Conservation (phyloP, 2,888 invertebrate genomes). For the Tridacna gigas region DNA sequence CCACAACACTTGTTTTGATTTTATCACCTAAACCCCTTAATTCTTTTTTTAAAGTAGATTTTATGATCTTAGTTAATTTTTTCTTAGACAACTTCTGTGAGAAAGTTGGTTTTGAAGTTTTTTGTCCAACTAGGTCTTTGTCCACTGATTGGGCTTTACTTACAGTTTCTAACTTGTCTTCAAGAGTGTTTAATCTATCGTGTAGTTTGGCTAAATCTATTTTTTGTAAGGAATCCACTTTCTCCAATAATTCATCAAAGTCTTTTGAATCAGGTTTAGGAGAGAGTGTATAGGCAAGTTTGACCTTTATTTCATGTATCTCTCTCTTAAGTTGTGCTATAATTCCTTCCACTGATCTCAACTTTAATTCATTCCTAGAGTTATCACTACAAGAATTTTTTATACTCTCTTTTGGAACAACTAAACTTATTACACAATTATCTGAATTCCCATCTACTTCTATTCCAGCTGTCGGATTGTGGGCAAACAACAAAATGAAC, state of each 20-base stretch:
- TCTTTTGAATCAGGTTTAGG: neutral
- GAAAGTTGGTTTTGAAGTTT: neutral
- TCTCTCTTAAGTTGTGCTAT: slow-evolving; percentile 37
- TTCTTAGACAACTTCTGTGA: neutral
- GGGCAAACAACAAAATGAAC: neutral
- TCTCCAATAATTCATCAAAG: neutral
- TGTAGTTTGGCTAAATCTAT: neutral
- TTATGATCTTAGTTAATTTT: slow-evolving; percentile 14
- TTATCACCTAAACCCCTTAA: slow-evolving; percentile 3
- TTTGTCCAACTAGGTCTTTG: neutral
- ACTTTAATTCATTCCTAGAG: slow-evolving; percentile 54
- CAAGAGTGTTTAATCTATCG: slow-evolving; percentile 8
- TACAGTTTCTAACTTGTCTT: neutral
- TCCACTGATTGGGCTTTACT: neutral
- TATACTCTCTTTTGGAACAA: slow-evolving; percentile 75
- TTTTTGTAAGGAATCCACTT: slow-evolving; percentile 6
- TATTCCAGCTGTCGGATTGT: neutral
- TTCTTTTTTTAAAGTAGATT: neutral
- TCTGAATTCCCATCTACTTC: slow-evolving; percentile 52
- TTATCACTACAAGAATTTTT: slow-evolving; percentile 73
- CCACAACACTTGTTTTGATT: neutral
- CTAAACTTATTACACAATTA: slow-evolving; percentile 73
- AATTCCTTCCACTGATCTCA: slow-evolving; percentile 61
- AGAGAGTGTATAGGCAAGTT: slow-evolving; percentile 32
- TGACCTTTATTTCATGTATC: slow-evolving; percentile 51